A percentile compares a stretch with the other conserved stretches of the same genome.
phyloP scores from a whole-genome alignment of 2,888 invertebrate species.

The Pycnomerus fuliginosus region DNA sequence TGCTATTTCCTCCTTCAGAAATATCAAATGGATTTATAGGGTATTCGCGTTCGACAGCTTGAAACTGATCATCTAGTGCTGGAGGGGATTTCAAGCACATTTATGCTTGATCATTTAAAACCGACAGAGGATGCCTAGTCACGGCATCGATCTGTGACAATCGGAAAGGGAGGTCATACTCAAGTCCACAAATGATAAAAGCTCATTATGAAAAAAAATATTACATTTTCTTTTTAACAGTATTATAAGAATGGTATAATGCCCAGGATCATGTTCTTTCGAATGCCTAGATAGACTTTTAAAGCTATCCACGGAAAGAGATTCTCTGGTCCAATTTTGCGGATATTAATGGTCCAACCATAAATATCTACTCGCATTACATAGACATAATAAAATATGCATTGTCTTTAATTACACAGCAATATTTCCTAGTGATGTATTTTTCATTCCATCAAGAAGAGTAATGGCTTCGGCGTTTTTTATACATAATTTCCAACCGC shows the following conservation, averaged over 20 bases:
- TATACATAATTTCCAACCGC: slow-evolving; percentile 4
- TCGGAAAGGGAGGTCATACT: slow-evolving; percentile 15
- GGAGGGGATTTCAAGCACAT: slow-evolving; percentile 37
- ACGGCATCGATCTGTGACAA: slow-evolving; percentile 40
- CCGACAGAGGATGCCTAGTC: slow-evolving; percentile 43
- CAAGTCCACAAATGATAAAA: slow-evolving; percentile 17
- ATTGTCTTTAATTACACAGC: slow-evolving; percentile 12
- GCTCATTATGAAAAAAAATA: too few species aligned
- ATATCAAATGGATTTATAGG: slow-evolving; percentile 46
- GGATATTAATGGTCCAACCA: too few species aligned
- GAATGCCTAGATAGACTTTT: too few species aligned
- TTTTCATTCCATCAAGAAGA: slow-evolving; percentile 19
- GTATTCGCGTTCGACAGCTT: slow-evolving; percentile 43
- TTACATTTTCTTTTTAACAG: too few species aligned
- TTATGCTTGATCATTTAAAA: slow-evolving; percentile 44
- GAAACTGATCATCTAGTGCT: slow-evolving; percentile 44
- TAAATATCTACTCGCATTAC: too few species aligned
- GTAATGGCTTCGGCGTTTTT: slow-evolving; percentile 10
- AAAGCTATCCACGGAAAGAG: too few species aligned
- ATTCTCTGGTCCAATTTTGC: too few species aligned
- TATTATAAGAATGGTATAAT: too few species aligned
- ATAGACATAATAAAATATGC: slow-evolving; percentile 15
- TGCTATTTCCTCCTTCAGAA: slow-evolving; percentile 44
- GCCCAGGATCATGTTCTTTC: too few species aligned
- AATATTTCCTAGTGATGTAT: slow-evolving; percentile 7